Evolutionary conservation across 1,140 invertebrate species (phyloP).

Genomic region (Pristionchus pacificus): DNA sequence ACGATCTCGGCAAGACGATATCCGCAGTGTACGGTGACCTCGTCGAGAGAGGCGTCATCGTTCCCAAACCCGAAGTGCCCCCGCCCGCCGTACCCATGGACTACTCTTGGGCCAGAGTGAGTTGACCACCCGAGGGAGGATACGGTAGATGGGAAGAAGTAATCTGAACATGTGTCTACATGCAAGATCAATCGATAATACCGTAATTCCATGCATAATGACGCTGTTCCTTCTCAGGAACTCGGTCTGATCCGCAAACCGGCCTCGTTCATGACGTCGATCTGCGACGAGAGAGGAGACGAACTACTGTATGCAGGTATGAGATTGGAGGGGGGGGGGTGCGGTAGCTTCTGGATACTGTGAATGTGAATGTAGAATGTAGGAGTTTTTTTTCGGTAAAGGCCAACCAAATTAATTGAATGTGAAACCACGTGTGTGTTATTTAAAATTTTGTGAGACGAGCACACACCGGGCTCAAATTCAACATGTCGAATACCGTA

Average conservation of each 20-base stretch:
- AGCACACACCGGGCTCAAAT: too few species aligned
- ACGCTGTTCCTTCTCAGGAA: conserved; percentile 68
- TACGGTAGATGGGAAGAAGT: not conserved
- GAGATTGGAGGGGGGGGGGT: not conserved
- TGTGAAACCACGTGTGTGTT: not conserved
- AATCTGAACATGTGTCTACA: not conserved
- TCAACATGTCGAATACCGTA: too few species aligned
- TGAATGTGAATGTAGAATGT: not conserved
- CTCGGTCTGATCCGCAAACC: conserved; percentile 95
- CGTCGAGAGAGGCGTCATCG: conserved; percentile 76
- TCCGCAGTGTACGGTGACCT: conserved; percentile 73
- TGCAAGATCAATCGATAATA: not conserved
- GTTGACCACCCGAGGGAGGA: conserved; percentile 30
- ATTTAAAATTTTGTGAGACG: too few species aligned
- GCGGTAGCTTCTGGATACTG: not conserved
- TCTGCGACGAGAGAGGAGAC: conserved; percentile 97
- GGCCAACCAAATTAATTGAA: not conserved
- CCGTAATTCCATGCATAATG: not conserved
- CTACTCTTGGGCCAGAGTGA: conserved; percentile 90
- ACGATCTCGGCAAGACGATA: conserved; percentile 76
- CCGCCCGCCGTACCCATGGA: conserved; percentile 99
- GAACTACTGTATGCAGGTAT: conserved; percentile 82
- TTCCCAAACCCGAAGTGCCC: conserved; percentile 81
- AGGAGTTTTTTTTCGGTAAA: not conserved
- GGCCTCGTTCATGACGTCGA: conserved; percentile 97